Evolutionary conservation across 2,113 vertebrate genomes (phyloP).

Genomic region (Mobula hypostoma): DNA sequence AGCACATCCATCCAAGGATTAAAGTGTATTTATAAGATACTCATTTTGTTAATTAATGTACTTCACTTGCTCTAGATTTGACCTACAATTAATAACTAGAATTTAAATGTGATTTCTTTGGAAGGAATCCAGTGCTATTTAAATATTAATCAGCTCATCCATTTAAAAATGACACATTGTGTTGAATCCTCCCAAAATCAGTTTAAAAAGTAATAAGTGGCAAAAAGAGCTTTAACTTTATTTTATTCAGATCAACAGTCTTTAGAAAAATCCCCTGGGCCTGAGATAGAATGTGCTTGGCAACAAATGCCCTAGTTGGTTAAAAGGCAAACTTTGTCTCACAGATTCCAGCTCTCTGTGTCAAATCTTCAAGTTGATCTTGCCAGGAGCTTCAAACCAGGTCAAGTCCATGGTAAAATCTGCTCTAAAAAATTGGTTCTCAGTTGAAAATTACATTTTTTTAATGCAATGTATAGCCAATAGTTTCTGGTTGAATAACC

Average conservation of each 20-base stretch:
- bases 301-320: background rate
- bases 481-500: too few relatives aligned
- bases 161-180: background rate
- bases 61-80: background rate
- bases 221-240: background rate
- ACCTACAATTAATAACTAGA: background rate
- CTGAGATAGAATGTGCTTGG: background rate
- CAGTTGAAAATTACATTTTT: too few relatives aligned
- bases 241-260: background rate
- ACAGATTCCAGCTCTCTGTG: background rate
- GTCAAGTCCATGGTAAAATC: background rate
- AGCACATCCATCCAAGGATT: background rate
- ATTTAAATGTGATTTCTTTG: background rate
- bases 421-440: background rate
- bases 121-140: background rate
- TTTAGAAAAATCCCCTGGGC: background rate
- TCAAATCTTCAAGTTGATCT: background rate
- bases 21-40: background rate
- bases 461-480: too few relatives aligned
- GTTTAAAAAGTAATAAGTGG: background rate
- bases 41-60: background rate
- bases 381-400: background rate
- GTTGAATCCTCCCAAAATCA: background rate
- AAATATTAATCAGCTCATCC: background rate
- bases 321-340: background rate